Percentiles rank a stretch among this genome's conserved stretches.
phyloP scores from a whole-genome alignment of 2,888 invertebrate genomes.

The Eilema griseolum region DNA sequence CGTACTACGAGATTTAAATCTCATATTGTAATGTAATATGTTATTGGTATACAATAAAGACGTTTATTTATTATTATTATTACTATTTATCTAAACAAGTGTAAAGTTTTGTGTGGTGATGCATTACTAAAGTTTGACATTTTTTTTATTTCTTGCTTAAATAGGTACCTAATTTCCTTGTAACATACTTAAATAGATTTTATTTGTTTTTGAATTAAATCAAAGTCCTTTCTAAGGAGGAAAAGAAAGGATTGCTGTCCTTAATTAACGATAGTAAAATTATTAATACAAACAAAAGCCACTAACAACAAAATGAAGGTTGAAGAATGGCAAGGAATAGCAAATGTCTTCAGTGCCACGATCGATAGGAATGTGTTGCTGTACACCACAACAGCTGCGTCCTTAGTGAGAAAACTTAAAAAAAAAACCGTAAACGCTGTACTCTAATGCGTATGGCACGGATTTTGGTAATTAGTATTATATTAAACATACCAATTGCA shows the following conservation, averaged over 20 bases:
- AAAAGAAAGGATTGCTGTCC: background rate
- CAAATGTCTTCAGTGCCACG: background rate
- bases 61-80: background rate
- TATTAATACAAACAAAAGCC: conserved; percentile 8
- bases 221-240: background rate
- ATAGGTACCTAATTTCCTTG: background rate
- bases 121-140: background rate
- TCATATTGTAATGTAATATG: too few relatives aligned
- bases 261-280: background rate
- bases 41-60: too few relatives aligned
- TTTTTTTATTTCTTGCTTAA: background rate
- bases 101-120: background rate
- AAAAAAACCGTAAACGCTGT: background rate
- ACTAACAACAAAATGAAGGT: conserved; percentile 8
- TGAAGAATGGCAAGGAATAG: background rate
- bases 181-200: background rate
- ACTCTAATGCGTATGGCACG: too few relatives aligned
- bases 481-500: too few relatives aligned
- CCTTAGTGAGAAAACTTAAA: conserved; percentile 13
- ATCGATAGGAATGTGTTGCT: background rate
- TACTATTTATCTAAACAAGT: background rate
- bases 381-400: conserved; percentile 8
- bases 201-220: background rate
- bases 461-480: too few relatives aligned
- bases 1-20: too few relatives aligned